Evolutionary conservation across 2,113 vertebrate genomes (phyloP).

Genomic region (Dromas ardeola): DNA sequence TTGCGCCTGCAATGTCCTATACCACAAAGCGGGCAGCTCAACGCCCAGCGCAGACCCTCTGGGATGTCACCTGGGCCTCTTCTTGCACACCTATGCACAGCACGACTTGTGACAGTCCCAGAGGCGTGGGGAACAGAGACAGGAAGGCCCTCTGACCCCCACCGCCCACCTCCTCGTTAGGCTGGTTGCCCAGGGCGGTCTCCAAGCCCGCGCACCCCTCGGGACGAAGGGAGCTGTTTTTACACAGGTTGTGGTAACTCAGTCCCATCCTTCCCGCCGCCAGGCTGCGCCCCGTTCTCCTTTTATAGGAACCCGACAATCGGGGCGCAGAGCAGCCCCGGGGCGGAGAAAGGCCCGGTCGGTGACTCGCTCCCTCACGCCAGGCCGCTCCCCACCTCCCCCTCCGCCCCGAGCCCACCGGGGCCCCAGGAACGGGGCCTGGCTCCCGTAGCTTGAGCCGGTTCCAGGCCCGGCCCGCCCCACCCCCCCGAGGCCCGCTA

Average conservation of each 20-base stretch:
- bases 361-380: not conserved
- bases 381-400: not conserved
- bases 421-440: not conserved
- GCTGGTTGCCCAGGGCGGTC: fast-evolving
- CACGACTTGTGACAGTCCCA: fast-evolving
- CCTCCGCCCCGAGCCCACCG: not conserved
- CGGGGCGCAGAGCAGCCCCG: too few species aligned
- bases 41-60: fast-evolving
- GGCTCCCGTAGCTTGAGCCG: too few species aligned
- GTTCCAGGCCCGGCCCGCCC: not conserved
- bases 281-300: not conserved
- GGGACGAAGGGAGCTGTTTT: not conserved
- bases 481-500: not conserved
- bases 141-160: fast-evolving
- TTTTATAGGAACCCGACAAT: not conserved
- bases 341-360: too few species aligned
- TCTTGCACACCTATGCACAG: fast-evolving
- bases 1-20: fast-evolving
- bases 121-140: fast-evolving
- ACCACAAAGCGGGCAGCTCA: fast-evolving
- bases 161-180: fast-evolving
- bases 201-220: too few species aligned
- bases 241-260: not conserved
- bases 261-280: not conserved
- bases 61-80: fast-evolving